Evolutionary conservation across 2,113 vertebrate genomes (phyloP), one percentile per base, ranked within the genome.

Genomic region (Zeus faber): DNA sequence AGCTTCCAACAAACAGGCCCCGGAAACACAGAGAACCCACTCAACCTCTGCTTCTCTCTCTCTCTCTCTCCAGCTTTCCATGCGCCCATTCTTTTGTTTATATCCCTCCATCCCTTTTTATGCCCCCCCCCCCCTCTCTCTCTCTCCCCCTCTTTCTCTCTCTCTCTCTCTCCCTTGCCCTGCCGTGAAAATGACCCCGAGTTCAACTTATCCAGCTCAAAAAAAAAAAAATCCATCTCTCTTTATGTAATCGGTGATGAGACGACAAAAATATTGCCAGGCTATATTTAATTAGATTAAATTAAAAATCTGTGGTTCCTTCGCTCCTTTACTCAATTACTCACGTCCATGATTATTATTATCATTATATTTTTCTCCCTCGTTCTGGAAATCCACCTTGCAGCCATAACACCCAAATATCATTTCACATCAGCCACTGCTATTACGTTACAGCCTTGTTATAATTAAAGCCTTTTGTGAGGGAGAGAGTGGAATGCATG

Each of bases 1-100:
- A 60, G 70, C 67, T 55, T 80, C 84, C 10, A 57, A 50, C 77
- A 70, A 68, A 76, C 51, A 65, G 65, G 61, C 62, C 71, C 54
- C 8, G 51, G 37, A 48, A 80, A 72, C 66, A 65, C 21, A 66
- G 65, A 61, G 59, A 56, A 46, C 60, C 40, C 44, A 52, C 51
- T 23, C 51, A 6, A 54, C 49, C 52, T 59, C 40, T 20, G 9
- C 27, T 59, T 35, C 53, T 18, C 44, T 29, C 16, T 31, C 7
- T 33, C 31, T 0, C 18, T 14, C 27, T 46, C 57, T 20, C 7
- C 17, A 9, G 8, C 23, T 54, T 16, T 23, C 20, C 9, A 9
- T 24, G 10, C 37, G 21, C 26, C 26, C 13, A 16, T 25, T n/a
- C 18, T 4, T 53, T 21, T 23, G 20, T 53, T 21, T 21, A 8